Conservation (phyloP, 2,797 vertebrate species). For the Crypturellus tataupa region DNA sequence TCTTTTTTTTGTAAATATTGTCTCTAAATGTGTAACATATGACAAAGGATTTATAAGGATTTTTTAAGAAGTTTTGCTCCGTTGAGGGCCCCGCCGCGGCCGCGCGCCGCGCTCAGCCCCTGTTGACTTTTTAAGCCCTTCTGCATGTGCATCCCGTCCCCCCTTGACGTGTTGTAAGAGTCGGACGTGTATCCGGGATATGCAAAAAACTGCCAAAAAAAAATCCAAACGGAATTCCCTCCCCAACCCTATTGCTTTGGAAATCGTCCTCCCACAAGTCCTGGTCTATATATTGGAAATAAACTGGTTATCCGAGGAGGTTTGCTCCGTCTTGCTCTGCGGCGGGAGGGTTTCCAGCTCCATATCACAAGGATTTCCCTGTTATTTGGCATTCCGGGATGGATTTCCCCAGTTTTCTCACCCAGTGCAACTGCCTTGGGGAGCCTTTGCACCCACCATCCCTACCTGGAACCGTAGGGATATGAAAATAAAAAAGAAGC, state of each 20-base stretch:
- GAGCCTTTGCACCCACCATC: too few relatives aligned
- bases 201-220: neutral
- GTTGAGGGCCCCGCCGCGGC: slow-evolving; percentile 52
- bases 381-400: neutral
- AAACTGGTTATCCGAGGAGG: slow-evolving; percentile 70
- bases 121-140: slow-evolving; percentile 74
- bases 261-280: slow-evolving; percentile 36
- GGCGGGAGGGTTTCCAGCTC: too few relatives aligned
- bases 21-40: slow-evolving; percentile 92
- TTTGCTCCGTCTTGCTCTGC: neutral
- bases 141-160: slow-evolving; percentile 27
- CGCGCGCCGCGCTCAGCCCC: slow-evolving; percentile 77
- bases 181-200: neutral
- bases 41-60: slow-evolving; percentile 86
- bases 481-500: slow-evolving; percentile 21
- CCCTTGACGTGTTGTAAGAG: neutral
- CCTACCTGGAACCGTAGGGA: too few relatives aligned
- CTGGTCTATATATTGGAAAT: slow-evolving; percentile 81
- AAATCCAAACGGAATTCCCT: neutral
- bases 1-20: slow-evolving; percentile 86
- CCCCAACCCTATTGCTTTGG: slow-evolving; percentile 49
- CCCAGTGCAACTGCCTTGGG: neutral
- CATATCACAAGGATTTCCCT: too few relatives aligned
- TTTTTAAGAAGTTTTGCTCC: slow-evolving; percentile 81
- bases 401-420: neutral